phyloP scores from a whole-genome alignment of 2,113 vertebrate species.

The Oncorhynchus mykiss region DNA sequence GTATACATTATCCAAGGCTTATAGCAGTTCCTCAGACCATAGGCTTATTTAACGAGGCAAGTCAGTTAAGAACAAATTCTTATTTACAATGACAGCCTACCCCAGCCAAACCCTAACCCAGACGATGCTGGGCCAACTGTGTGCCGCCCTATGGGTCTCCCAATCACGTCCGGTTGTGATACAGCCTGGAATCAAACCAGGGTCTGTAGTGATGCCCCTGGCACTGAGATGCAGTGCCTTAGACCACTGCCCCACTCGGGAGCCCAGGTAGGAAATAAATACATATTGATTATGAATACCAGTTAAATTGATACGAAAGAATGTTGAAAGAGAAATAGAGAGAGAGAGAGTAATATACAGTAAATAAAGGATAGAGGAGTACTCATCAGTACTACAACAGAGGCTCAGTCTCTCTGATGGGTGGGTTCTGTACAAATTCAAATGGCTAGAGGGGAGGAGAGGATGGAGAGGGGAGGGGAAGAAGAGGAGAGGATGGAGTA shows the following conservation, averaged over 20 bases:
- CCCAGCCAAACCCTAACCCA: too few species aligned
- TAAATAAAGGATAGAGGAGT: slow-evolving; percentile 44
- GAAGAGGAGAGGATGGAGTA: too few species aligned
- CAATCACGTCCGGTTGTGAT: too few species aligned
- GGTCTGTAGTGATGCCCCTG: too few species aligned
- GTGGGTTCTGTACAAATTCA: slow-evolving; percentile 70
- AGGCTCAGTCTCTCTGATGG: slow-evolving; percentile 63
- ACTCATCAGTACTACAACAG: slow-evolving; percentile 73
- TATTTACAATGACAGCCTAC: too few species aligned
- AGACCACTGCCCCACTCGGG: too few species aligned
- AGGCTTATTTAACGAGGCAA: background rate
- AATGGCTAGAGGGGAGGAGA: slow-evolving; percentile 7
- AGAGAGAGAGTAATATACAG: slow-evolving; percentile 1
- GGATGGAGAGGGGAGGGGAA: too few species aligned
- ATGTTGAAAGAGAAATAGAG: slow-evolving; percentile 23
- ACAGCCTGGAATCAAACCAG: too few species aligned
- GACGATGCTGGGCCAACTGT: too few species aligned
- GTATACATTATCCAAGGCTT: slow-evolving; percentile 20
- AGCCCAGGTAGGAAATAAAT: slow-evolving; percentile 31
- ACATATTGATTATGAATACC: slow-evolving; percentile 11
- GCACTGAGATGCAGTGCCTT: too few species aligned
- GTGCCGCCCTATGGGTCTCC: too few species aligned
- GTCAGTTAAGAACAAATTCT: too few species aligned
- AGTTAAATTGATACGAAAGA: slow-evolving; percentile 19
- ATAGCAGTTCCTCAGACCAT: slow-evolving; percentile 49